Conservation (phyloP, 2,113 vertebrate genomes). For the Petromus typicus region DNA sequence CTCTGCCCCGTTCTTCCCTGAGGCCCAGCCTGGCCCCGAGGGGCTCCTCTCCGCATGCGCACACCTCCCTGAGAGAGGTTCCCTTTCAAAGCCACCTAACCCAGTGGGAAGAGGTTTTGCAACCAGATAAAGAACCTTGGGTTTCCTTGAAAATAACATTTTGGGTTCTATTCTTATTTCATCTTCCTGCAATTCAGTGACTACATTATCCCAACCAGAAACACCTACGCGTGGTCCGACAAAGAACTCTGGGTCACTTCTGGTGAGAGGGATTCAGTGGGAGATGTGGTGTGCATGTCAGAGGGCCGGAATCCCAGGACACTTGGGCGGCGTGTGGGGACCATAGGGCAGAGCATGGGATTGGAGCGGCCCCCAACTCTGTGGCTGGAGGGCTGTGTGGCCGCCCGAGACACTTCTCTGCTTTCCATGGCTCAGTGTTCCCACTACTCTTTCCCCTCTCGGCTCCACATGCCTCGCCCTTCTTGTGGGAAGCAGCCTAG, state of each 20-base stretch:
- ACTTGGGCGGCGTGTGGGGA: background rate
- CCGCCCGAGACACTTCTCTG: background rate
- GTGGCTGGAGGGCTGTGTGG: background rate
- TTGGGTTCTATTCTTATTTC: slow-evolving; percentile 7
- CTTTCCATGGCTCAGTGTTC: background rate
- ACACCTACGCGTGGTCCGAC: background rate
- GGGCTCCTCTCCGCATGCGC: background rate
- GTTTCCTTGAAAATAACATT: slow-evolving; percentile 26
- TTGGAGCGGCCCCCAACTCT: background rate
- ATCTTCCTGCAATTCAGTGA: background rate
- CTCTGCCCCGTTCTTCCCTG: background rate
- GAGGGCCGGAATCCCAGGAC: background rate
- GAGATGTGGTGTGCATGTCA: background rate
- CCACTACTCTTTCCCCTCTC: background rate
- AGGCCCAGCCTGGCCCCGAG: background rate
- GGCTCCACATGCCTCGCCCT: fast-evolving
- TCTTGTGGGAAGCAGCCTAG: background rate
- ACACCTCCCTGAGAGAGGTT: background rate
- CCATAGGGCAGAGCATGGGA: background rate
- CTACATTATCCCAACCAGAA: slow-evolving; percentile 27
- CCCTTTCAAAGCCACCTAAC: background rate
- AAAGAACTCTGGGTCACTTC: background rate
- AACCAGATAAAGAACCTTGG: background rate
- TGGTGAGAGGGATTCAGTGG: background rate
- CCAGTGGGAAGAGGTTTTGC: slow-evolving; percentile 14